A percentile compares a stretch with the other conserved stretches of the same genome.
These are phyloP conservation scores for Junonia oenone DNA, from an alignment of 2,888 invertebrate genomes.

Conservation along the genomic window DNA sequence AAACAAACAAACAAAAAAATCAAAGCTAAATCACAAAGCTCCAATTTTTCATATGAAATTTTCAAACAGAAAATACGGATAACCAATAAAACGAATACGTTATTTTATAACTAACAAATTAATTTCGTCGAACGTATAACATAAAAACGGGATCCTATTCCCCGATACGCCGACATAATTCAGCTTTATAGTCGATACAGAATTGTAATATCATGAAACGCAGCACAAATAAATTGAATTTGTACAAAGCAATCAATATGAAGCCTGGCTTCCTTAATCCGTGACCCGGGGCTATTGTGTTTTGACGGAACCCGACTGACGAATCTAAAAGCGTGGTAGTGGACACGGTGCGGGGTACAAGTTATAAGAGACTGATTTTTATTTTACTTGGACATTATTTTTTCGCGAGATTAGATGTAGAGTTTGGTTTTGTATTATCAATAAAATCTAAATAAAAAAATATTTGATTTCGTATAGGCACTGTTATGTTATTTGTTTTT, in stretches of 20 bases:
- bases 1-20: no score
- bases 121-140: background rate
- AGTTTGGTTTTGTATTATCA: no score
- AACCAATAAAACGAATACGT: background rate
- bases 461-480: no score
- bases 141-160: slow-evolving; percentile 1
- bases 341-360: slow-evolving; percentile 23
- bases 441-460: no score
- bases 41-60: no score
- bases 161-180: slow-evolving; percentile 10
- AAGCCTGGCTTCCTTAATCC: slow-evolving; percentile 55
- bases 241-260: slow-evolving; percentile 55
- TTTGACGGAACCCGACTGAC: slow-evolving; percentile 54
- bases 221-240: slow-evolving; percentile 45
- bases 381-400: no score
- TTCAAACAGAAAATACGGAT: background rate
- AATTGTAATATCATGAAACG: slow-evolving; percentile 20
- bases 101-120: slow-evolving; percentile 3
- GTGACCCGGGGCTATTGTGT: slow-evolving; percentile 52
- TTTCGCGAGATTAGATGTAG: no score
- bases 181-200: slow-evolving; percentile 21
- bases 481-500: no score
- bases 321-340: slow-evolving; percentile 40
- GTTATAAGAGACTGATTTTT: slow-evolving; percentile 6
- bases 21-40: no score